These are phyloP conservation scores for Trachelus iudaicus DNA, from an alignment of 2,888 invertebrate species.

Conservation along the genomic window DNA sequence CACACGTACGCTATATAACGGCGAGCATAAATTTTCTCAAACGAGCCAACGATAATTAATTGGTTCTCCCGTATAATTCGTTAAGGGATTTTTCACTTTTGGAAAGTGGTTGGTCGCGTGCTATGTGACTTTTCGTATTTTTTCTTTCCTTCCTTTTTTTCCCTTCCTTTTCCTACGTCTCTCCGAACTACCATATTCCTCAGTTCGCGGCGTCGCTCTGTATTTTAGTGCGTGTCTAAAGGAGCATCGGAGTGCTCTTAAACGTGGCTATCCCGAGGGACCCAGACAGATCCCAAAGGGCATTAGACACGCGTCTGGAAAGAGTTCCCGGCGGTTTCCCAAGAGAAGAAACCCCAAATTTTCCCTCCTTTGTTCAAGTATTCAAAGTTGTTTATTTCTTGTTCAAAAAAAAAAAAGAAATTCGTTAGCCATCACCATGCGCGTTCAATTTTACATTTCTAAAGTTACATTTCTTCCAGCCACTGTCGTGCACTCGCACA, in stretches of 20 bases:
- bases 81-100: not conserved
- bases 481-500: not conserved
- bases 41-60: not conserved
- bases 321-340: slow-evolving; percentile 10
- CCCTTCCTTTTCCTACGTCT: not conserved
- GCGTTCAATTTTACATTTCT: not conserved
- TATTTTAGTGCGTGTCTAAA: slow-evolving; percentile 2
- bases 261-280: slow-evolving; percentile 1
- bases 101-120: not conserved
- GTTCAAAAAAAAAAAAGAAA: not conserved
- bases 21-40: slow-evolving; percentile 1
- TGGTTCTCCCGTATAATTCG: slow-evolving; percentile 1
- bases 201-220: not conserved
- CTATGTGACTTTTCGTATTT: not conserved
- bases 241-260: slow-evolving; percentile 9
- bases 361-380: not conserved
- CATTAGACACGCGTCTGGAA: slow-evolving; percentile 23
- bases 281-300: slow-evolving; percentile 4
- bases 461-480: not conserved
- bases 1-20: not conserved
- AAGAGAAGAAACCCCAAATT: not conserved
- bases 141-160: not conserved
- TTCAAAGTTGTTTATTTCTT: not conserved
- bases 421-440: not conserved
- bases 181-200: not conserved